Evolutionary conservation across 2,797 vertebrate genomes (phyloP).

Genomic region (Corythornis leucogaster): DNA sequence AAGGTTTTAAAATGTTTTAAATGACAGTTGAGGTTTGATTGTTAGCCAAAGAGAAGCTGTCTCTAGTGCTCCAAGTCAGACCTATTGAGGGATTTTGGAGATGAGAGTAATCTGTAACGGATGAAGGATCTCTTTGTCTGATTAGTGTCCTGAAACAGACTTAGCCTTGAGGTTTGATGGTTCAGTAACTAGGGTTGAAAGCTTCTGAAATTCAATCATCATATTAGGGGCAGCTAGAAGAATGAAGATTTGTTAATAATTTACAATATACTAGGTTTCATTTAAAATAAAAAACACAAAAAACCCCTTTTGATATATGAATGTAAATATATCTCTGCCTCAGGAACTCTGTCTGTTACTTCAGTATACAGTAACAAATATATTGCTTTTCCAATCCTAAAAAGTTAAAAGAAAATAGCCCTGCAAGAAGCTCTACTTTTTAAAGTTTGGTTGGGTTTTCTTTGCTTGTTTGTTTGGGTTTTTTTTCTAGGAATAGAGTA

Average conservation of each 20-base stretch:
- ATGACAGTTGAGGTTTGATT: background rate
- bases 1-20: background rate
- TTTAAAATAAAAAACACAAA: background rate
- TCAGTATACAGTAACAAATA: background rate
- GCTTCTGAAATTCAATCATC: conserved; percentile 4
- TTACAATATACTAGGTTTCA: background rate
- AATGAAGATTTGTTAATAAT: background rate
- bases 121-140: conserved; percentile 3
- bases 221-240: background rate
- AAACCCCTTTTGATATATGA: background rate
- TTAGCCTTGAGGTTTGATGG: conserved; percentile 11
- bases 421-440: background rate
- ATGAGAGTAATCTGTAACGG: background rate
- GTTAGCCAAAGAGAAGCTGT: conserved; percentile 11
- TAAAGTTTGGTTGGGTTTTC: background rate
- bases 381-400: background rate
- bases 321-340: background rate
- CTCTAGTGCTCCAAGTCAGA: background rate
- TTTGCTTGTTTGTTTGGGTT: background rate
- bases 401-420: background rate
- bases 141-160: background rate
- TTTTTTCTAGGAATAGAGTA: background rate
- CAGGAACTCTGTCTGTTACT: background rate
- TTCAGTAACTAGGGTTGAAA: conserved; percentile 29
- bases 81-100: background rate